These are phyloP conservation scores for Oreotragus oreotragus DNA, from an alignment of 2,113 vertebrate species.

Conservation along the genomic window DNA sequence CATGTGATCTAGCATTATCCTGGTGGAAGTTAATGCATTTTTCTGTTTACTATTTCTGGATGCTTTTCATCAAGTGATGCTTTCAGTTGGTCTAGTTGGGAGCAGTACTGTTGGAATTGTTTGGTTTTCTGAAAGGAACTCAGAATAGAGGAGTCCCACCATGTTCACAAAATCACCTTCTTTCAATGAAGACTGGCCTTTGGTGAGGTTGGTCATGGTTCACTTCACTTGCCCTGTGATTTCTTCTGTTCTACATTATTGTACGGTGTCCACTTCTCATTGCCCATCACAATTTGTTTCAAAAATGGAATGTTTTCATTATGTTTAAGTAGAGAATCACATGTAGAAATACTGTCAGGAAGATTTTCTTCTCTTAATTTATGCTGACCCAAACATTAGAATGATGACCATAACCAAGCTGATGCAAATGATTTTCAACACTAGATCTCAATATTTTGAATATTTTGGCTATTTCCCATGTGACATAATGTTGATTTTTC, in stretches of 20 bases:
- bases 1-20: neutral
- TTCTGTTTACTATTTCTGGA: neutral
- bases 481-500: neutral
- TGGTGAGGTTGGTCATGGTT: neutral
- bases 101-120: neutral
- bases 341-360: neutral
- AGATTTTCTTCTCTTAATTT: neutral
- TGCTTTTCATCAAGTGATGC: neutral
- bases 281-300: neutral
- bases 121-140: neutral
- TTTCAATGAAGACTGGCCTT: neutral
- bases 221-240: neutral
- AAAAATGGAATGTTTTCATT: neutral
- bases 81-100: neutral
- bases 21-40: neutral
- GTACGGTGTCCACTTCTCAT: neutral
- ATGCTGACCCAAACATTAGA: neutral
- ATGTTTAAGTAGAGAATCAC: neutral
- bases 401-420: neutral
- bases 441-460: neutral
- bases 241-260: neutral
- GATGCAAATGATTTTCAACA: neutral
- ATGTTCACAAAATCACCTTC: neutral
- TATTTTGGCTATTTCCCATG: neutral
- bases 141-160: neutral